phyloP scores from a whole-genome alignment of 1,140 invertebrate species.

The Bombus soroeensis region DNA sequence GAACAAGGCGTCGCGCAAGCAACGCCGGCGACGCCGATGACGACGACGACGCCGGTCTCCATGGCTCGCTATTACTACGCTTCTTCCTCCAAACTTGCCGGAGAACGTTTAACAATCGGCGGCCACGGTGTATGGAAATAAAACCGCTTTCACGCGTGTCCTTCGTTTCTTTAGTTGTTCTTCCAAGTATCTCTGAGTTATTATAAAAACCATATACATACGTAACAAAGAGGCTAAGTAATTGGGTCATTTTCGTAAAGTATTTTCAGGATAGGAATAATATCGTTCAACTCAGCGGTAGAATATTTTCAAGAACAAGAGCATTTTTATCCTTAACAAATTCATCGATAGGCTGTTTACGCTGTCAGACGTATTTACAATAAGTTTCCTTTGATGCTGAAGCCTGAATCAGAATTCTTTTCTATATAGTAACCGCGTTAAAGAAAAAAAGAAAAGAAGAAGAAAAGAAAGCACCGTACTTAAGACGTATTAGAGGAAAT shows the following conservation, averaged over 20 bases:
- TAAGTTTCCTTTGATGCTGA: not conserved
- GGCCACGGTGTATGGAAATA: not conserved
- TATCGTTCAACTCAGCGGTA: too few relatives aligned
- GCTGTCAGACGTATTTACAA: too few relatives aligned
- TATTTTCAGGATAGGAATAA: too few relatives aligned
- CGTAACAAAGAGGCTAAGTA: too few relatives aligned
- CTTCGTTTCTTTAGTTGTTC: not conserved
- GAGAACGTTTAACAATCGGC: conserved; percentile 57
- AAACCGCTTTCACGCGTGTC: too few relatives aligned
- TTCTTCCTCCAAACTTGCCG: conserved; percentile 44
- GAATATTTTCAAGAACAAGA: too few relatives aligned
- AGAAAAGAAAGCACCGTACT: not conserved
- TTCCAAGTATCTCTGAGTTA: not conserved
- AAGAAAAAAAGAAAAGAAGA: not conserved
- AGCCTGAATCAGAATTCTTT: not conserved
- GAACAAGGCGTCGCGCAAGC: conserved; percentile 44
- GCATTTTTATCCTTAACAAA: too few relatives aligned
- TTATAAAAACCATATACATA: not conserved
- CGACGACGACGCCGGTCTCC: not conserved
- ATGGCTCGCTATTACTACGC: conserved; percentile 32
- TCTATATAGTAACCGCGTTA: not conserved
- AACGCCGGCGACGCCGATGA: conserved; percentile 3
- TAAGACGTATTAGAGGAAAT: not conserved
- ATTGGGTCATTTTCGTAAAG: too few relatives aligned
- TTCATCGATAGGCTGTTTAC: too few relatives aligned